Conservation (phyloP, 2,797 vertebrate genomes). For the Acanthurus leucopareius region DNA sequence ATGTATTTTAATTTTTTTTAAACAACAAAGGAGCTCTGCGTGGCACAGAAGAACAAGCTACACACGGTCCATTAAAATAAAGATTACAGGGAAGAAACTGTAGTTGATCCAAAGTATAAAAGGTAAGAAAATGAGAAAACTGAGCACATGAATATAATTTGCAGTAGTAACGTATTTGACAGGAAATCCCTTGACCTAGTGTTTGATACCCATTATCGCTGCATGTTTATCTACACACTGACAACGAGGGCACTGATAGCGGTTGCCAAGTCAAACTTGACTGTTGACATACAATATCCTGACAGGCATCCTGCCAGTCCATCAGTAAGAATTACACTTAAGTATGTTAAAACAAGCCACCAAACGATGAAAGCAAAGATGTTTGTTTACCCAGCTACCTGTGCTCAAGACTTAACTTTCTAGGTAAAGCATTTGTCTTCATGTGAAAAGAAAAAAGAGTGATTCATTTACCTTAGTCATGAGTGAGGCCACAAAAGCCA, state of each 20-base stretch:
- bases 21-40: not conserved
- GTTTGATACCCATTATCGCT: not conserved
- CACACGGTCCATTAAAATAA: no score
- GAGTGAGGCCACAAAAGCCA: not conserved
- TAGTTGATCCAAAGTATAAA: no score
- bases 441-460: not conserved
- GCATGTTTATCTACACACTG: not conserved
- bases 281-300: constrained; percentile 35
- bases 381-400: constrained; percentile 26
- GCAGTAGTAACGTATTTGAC: constrained; percentile 12
- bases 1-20: not conserved
- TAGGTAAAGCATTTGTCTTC: not conserved
- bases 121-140: no score
- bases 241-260: not conserved
- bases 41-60: not conserved
- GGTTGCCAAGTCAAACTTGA: not conserved
- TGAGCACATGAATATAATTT: not conserved
- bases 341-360: not conserved
- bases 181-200: not conserved
- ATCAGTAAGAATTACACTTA: no score
- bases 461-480: constrained; percentile 29
- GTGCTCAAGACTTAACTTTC: not conserved
- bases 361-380: not conserved
- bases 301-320: constrained; percentile 45
- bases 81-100: no score